These are phyloP conservation scores for Amblyraja radiata DNA, from an alignment of 2,797 vertebrate species.

Conservation along the genomic window DNA sequence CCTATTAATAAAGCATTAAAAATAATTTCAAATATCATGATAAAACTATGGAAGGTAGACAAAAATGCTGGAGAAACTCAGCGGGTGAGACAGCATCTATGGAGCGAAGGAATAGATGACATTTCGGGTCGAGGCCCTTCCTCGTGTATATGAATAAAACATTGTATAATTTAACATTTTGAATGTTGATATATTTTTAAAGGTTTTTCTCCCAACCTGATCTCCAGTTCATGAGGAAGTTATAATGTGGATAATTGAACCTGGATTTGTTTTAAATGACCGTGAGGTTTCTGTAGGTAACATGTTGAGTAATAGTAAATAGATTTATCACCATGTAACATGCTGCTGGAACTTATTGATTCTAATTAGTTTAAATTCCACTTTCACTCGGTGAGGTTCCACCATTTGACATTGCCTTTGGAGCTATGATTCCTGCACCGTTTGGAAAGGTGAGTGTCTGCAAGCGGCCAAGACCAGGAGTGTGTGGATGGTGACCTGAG, in stretches of 20 bases:
- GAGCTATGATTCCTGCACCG: not conserved
- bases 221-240: not conserved
- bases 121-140: too few species aligned
- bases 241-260: not conserved
- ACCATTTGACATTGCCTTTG: not conserved
- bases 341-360: too few species aligned
- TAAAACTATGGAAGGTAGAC: too few species aligned
- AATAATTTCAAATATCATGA: too few species aligned
- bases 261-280: not conserved
- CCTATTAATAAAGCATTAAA: not conserved
- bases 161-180: not conserved
- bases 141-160: not conserved
- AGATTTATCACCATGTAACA: too few species aligned
- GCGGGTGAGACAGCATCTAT: too few species aligned
- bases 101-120: too few species aligned
- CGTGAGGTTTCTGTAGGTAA: not conserved
- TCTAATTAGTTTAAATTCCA: not conserved
- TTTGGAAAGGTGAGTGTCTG: not conserved
- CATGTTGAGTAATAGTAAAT: not conserved
- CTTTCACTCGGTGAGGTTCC: not conserved
- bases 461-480: too few species aligned
- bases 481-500: too few species aligned
- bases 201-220: too few species aligned
- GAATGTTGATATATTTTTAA: too few species aligned
- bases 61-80: too few species aligned